These are phyloP conservation scores for Pangasianodon gigas DNA, from an alignment of 2,113 vertebrate genomes.

Conservation along the genomic window DNA sequence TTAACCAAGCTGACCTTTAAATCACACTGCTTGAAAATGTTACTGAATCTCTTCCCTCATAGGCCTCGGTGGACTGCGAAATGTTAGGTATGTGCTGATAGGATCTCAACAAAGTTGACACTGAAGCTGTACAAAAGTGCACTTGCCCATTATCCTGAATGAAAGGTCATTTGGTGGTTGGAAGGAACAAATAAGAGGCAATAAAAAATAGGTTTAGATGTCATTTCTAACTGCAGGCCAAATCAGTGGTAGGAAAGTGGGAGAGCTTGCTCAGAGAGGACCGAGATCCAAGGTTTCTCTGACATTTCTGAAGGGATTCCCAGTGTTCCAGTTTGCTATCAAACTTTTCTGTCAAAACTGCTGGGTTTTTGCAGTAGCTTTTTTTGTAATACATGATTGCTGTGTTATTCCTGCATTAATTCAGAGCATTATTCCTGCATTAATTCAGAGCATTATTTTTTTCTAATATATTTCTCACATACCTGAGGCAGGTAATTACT, in stretches of 20 bases:
- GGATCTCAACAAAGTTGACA: slow-evolving; percentile 44
- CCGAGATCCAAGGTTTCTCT: slow-evolving; percentile 28
- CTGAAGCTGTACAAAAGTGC: slow-evolving; percentile 43
- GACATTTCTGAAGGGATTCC: slow-evolving; percentile 51
- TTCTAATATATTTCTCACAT: neutral
- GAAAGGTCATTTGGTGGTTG: slow-evolving; percentile 49
- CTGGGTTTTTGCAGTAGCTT: neutral
- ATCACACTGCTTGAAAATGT: slow-evolving; percentile 43
- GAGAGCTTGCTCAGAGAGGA: slow-evolving; percentile 31
- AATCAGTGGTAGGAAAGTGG: slow-evolving; percentile 38
- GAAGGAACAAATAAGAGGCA: slow-evolving; percentile 51
- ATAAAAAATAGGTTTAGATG: slow-evolving; percentile 48
- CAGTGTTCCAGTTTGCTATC: slow-evolving; percentile 36
- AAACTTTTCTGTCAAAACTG: slow-evolving; percentile 24
- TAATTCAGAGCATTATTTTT: neutral
- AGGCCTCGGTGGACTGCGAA: slow-evolving; percentile 36
- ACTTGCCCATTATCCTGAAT: slow-evolving; percentile 51
- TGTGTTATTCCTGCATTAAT: neutral
- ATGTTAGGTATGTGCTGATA: slow-evolving; percentile 48
- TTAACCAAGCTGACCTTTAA: slow-evolving; percentile 52
- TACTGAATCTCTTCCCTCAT: slow-evolving; percentile 35
- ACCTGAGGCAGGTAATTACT: slow-evolving; percentile 1
- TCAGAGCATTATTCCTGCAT: neutral
- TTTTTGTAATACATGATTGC: neutral
- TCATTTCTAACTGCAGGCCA: slow-evolving; percentile 42